Evolutionary conservation across 2,797 vertebrate species (phyloP).

Genomic region (Coranthus polyacanthus): DNA sequence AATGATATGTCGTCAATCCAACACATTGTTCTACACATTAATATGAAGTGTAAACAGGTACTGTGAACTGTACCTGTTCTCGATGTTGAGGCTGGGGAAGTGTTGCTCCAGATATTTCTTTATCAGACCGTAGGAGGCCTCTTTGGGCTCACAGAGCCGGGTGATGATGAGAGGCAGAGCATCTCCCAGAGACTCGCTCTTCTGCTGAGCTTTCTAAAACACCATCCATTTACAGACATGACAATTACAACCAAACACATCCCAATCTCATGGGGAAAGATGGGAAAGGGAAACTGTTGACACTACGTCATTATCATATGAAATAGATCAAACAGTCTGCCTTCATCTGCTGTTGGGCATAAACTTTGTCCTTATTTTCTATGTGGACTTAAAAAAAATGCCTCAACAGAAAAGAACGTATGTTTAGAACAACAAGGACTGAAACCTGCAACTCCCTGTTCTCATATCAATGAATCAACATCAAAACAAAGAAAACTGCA

Average conservation of each 20-base stretch:
- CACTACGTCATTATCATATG: background rate
- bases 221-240: constrained; percentile 29
- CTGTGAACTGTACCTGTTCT: constrained; percentile 85
- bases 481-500: too few species aligned
- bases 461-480: too few species aligned
- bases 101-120: constrained; percentile 98
- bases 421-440: too few species aligned
- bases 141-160: constrained; percentile 97
- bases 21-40: background rate
- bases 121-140: constrained; percentile 97
- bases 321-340: background rate
- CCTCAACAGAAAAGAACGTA: too few species aligned
- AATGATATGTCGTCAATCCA: too few species aligned
- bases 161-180: constrained; percentile 96
- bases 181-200: constrained; percentile 92
- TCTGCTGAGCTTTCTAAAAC: constrained; percentile 82
- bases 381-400: too few species aligned
- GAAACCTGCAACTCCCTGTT: too few species aligned
- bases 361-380: too few species aligned
- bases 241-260: constrained; percentile 44
- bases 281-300: constrained; percentile 1
- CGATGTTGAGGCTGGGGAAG: constrained; percentile 94
- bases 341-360: background rate
- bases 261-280: constrained; percentile 5
- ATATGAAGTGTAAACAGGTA: background rate